Evolutionary conservation across 2,888 invertebrate genomes (phyloP).

Genomic region (Myathropa florea): DNA sequence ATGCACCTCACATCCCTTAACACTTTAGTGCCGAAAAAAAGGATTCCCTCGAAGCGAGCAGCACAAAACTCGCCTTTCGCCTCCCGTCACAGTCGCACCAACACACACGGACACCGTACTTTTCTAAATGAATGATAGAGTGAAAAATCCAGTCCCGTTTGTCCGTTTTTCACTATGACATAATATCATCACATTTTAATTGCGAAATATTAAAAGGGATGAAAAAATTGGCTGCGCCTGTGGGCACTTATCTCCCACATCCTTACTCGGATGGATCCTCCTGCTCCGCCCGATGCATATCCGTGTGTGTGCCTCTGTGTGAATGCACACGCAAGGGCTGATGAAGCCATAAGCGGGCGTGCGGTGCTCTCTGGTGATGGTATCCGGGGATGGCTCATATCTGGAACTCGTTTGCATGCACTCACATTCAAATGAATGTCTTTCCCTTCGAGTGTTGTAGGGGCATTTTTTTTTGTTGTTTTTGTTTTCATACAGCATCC

Average conservation of each 20-base stretch:
- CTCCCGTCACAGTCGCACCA: neutral
- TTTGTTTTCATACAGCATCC: constrained; percentile 39
- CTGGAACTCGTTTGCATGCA: constrained; percentile 69
- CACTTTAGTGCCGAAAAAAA: constrained; percentile 54
- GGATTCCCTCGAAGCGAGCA: constrained; percentile 33
- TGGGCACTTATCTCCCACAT: constrained; percentile 63
- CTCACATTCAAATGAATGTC: constrained; percentile 69
- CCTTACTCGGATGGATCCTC: neutral
- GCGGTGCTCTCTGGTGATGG: constrained; percentile 12
- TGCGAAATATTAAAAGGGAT: constrained; percentile 71
- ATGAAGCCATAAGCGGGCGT: neutral
- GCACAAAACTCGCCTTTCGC: neutral
- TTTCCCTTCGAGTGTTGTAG: constrained; percentile 67
- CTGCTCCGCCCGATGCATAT: constrained; percentile 1
- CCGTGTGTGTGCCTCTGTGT: neutral
- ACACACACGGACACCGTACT: constrained; percentile 6
- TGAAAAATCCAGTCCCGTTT: constrained; percentile 70
- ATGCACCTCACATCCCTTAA: constrained; percentile 52
- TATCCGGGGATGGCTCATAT: constrained; percentile 69
- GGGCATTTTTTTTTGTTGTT: constrained; percentile 28
- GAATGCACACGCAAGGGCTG: constrained; percentile 56
- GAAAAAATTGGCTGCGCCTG: constrained; percentile 71
- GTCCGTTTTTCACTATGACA: constrained; percentile 71
- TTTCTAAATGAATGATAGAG: constrained; percentile 67
- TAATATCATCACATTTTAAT: constrained; percentile 72